Conservation (phyloP, 2,113 vertebrate genomes). For the Pangasianodon hypophthalmus region DNA sequence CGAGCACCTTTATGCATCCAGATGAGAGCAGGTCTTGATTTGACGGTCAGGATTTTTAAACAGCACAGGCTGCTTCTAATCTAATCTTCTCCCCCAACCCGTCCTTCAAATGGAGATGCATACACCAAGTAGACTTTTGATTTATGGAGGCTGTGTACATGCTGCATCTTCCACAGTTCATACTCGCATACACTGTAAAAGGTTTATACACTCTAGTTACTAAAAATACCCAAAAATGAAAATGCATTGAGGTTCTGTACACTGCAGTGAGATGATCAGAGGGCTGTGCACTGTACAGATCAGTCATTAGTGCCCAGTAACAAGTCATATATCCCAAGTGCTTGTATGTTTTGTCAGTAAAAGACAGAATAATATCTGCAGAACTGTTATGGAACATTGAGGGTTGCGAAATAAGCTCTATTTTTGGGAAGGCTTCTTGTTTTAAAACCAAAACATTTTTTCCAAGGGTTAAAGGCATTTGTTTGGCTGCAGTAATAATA, state of each 20-base stretch:
- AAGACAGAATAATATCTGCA: background rate
- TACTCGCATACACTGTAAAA: background rate
- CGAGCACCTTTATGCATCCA: slow-evolving; percentile 56
- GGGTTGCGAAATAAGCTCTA: background rate
- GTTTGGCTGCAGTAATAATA: slow-evolving; percentile 42
- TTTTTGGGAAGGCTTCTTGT: background rate
- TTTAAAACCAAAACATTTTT: slow-evolving; percentile 6
- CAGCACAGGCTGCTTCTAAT: slow-evolving; percentile 6
- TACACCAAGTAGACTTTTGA: background rate
- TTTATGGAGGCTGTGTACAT: background rate
- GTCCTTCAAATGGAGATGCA: background rate
- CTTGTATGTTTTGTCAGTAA: background rate
- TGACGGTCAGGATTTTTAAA: slow-evolving; percentile 35
- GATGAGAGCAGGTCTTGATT: slow-evolving; percentile 50
- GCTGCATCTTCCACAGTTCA: background rate
- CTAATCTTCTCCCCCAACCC: background rate
- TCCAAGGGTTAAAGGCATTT: slow-evolving; percentile 18
- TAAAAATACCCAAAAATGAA: background rate
- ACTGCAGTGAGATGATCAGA: background rate
- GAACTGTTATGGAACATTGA: background rate
- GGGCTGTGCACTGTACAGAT: background rate
- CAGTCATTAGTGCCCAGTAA: background rate
- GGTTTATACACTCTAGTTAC: background rate
- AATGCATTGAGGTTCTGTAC: background rate
- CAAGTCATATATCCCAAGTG: background rate